Conservation (phyloP, 2,797 vertebrate genomes). For the Thamnophis elegans region DNA sequence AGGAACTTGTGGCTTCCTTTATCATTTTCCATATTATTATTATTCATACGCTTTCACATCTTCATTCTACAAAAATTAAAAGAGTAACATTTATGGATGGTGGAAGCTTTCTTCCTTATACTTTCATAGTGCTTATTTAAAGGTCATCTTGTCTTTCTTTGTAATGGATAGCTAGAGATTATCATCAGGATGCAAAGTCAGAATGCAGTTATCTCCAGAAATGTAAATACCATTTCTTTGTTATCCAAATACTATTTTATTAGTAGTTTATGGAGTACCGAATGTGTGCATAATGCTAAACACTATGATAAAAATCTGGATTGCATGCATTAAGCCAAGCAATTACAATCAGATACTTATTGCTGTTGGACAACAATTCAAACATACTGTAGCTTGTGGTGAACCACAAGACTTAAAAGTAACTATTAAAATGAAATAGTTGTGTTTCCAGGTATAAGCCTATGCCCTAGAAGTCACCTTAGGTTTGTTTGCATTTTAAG, state of each 20-base stretch:
- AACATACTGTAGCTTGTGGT: slow-evolving; percentile 8
- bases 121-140: slow-evolving; percentile 5
- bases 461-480: not conserved
- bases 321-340: not conserved
- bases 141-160: not conserved
- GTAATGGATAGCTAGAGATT: slow-evolving; percentile 5
- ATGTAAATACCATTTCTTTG: not conserved
- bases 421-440: not conserved
- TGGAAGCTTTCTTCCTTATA: not conserved
- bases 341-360: not conserved
- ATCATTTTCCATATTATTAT: slow-evolving; percentile 28
- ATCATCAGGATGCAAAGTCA: not conserved
- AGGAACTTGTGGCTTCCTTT: not conserved
- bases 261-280: not conserved
- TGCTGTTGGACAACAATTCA: not conserved
- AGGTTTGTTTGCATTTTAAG: not conserved
- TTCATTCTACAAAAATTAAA: not conserved
- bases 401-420: not conserved
- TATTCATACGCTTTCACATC: not conserved
- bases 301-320: not conserved
- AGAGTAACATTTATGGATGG: not conserved
- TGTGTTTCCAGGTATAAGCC: not conserved
- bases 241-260: slow-evolving; percentile 5
- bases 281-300: slow-evolving; percentile 4
- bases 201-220: slow-evolving; percentile 12